Conservation (phyloP, 2,113 vertebrate genomes). For the Eretmochelys imbricata region DNA sequence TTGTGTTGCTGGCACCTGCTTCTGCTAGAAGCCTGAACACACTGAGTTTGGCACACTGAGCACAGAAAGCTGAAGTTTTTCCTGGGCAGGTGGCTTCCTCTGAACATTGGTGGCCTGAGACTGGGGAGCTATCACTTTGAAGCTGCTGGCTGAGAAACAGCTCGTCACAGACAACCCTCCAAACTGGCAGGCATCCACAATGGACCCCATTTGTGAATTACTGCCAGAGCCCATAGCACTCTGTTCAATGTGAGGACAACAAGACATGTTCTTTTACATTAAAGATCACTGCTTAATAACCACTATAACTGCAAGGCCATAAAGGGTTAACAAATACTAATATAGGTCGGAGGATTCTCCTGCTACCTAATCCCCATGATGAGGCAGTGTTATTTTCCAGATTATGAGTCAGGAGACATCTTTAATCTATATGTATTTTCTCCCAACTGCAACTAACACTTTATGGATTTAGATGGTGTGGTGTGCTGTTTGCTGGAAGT, state of each 20-base stretch:
- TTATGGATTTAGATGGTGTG: slow-evolving; percentile 55
- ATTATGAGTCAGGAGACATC: slow-evolving; percentile 13
- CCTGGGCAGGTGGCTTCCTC: background rate
- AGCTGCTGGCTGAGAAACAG: background rate
- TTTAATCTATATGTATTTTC: slow-evolving; percentile 40
- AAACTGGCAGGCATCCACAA: background rate
- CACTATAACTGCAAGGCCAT: background rate
- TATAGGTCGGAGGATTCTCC: background rate
- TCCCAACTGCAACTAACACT: slow-evolving; percentile 28
- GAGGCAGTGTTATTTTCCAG: background rate
- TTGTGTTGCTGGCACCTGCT: background rate
- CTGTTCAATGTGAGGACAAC: background rate
- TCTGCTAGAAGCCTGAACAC: background rate
- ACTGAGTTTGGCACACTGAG: background rate
- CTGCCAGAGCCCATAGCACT: background rate
- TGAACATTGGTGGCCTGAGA: background rate
- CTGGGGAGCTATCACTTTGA: background rate
- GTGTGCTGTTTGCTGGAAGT: slow-evolving; percentile 42
- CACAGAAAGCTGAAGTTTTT: background rate
- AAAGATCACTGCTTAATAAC: background rate
- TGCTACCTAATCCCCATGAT: background rate
- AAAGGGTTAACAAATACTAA: background rate
- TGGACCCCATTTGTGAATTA: background rate
- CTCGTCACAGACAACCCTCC: background rate
- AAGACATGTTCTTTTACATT: background rate